Percentiles rank a stretch among this genome's conserved stretches.
Conservation (phyloP, 2,888 invertebrate species). For the Epinotia ramella region DNA sequence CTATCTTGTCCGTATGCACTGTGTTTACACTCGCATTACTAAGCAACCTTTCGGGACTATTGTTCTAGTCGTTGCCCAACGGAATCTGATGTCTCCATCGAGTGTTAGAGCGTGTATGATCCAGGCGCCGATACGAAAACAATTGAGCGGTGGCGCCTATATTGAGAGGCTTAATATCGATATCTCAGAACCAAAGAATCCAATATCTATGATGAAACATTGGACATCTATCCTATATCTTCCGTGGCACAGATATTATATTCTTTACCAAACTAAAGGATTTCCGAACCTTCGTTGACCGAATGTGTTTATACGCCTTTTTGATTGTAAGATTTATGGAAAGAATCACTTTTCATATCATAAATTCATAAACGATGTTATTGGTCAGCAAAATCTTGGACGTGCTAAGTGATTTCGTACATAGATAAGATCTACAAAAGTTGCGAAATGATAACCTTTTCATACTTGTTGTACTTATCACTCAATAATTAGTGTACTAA, state of each 20-base stretch:
- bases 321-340: too few species aligned
- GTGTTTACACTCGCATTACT: conserved; percentile 23
- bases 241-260: not conserved
- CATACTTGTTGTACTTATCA: not conserved
- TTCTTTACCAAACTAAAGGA: not conserved
- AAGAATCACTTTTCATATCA: not conserved
- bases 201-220: not conserved
- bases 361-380: not conserved
- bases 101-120: conserved; percentile 56
- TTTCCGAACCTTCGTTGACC: not conserved
- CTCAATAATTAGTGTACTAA: too few species aligned
- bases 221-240: not conserved
- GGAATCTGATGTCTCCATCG: conserved; percentile 51
- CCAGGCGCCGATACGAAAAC: conserved; percentile 57
- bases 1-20: not conserved
- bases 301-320: not conserved
- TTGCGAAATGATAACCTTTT: not conserved
- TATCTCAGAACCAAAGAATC: not conserved
- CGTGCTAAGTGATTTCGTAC: conserved; percentile 4
- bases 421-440: not conserved
- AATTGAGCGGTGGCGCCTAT: conserved; percentile 49
- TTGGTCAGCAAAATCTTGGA: not conserved
- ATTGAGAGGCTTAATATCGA: conserved; percentile 5
- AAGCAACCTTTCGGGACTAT: conserved; percentile 39
- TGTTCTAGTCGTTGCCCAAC: conserved; percentile 49